Evolutionary conservation across 2,888 invertebrate genomes (phyloP).

Genomic region (Diachrysia chrysitis): DNA sequence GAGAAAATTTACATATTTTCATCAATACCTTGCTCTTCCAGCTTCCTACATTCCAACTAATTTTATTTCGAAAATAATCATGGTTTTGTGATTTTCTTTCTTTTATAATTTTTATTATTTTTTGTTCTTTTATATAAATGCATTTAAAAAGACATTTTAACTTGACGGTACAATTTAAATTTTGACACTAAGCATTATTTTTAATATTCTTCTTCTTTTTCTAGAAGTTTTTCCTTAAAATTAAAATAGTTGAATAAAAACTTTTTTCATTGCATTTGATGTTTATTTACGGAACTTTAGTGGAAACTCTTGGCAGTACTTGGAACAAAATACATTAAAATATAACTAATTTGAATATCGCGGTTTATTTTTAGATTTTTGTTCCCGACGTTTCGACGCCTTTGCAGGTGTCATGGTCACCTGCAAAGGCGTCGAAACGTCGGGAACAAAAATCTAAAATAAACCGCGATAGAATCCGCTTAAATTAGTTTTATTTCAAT

Average conservation of each 20-base stretch:
- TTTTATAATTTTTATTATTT: neutral
- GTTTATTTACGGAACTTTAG: too few relatives aligned
- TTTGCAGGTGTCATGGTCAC: too few relatives aligned
- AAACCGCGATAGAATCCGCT: too few relatives aligned
- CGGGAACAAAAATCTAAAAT: too few relatives aligned
- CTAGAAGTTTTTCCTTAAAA: neutral
- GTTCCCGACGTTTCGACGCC: too few relatives aligned
- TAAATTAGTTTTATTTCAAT: too few relatives aligned
- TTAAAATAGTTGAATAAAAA: neutral
- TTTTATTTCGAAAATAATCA: neutral
- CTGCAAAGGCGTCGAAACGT: too few relatives aligned
- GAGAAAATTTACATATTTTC: neutral
- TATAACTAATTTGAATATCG: too few relatives aligned
- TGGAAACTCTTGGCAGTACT: neutral
- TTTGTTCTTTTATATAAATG: conserved; percentile 10
- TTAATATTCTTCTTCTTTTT: conserved; percentile 23
- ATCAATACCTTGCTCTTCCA: neutral
- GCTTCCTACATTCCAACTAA: conserved; percentile 5
- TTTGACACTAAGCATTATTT: conserved; percentile 15
- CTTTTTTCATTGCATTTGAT: neutral
- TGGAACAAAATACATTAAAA: neutral
- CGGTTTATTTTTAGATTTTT: too few relatives aligned
- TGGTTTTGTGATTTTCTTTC: conserved; percentile 7
- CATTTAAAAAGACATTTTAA: conserved; percentile 4
- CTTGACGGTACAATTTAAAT: conserved; percentile 8